Evolutionary conservation across 2,888 invertebrate species (phyloP).

Genomic region (Lysandra bellargus): DNA sequence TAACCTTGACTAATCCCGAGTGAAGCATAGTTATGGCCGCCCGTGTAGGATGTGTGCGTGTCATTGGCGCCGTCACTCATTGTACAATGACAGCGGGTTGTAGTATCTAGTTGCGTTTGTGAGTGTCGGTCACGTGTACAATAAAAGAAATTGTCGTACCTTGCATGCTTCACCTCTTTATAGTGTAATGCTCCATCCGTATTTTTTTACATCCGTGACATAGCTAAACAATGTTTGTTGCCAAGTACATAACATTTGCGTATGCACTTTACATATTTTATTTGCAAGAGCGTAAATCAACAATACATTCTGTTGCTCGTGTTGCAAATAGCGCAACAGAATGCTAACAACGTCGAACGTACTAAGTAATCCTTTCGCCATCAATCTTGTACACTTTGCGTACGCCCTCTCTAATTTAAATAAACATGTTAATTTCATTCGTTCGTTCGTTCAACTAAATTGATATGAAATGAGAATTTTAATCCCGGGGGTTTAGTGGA

Average conservation of each 20-base stretch:
- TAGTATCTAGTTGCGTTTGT: too few relatives aligned
- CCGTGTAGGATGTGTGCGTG: too few relatives aligned
- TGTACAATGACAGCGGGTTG: too few relatives aligned
- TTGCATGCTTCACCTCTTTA: too few relatives aligned
- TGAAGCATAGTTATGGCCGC: too few relatives aligned
- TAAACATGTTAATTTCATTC: constrained; percentile 23
- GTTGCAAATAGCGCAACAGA: background rate
- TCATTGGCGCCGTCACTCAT: too few relatives aligned
- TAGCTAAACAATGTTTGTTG: background rate
- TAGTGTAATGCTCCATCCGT: too few relatives aligned
- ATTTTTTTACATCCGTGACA: too few relatives aligned
- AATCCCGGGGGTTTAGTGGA: constrained; percentile 6
- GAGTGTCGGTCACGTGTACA: too few relatives aligned
- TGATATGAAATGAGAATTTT: constrained; percentile 22
- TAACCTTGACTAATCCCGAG: too few relatives aligned
- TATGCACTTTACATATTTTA: background rate
- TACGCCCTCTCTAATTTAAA: constrained; percentile 12
- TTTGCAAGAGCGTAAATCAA: background rate
- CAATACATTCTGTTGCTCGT: background rate
- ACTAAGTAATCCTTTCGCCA: constrained; percentile 1
- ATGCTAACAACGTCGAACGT: background rate
- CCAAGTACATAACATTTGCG: background rate
- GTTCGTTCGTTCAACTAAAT: constrained; percentile 23
- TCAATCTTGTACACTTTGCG: background rate
- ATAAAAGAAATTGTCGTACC: too few relatives aligned